phyloP scores from a whole-genome alignment of 2,888 invertebrate species.

The Ormyrus rosae region DNA sequence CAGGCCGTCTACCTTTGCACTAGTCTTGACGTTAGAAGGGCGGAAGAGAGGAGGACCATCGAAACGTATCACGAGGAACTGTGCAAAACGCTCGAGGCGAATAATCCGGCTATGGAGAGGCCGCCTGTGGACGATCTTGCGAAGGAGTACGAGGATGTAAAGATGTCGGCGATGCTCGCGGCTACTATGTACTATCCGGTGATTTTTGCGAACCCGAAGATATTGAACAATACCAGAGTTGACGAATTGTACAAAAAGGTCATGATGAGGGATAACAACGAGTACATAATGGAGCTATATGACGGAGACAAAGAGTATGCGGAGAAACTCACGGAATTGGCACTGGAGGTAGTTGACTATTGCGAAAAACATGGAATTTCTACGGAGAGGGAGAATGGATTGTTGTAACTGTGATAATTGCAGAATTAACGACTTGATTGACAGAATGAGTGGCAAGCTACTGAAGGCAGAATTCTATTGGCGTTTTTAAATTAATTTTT shows the following conservation, averaged over 20 bases:
- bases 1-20: conserved; percentile 28
- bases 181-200: conserved; percentile 64
- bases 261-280: conserved; percentile 58
- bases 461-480: no score
- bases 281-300: conserved; percentile 57
- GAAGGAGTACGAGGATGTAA: conserved; percentile 65
- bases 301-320: conserved; percentile 58
- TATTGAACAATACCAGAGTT: conserved; percentile 52
- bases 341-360: conserved; percentile 59
- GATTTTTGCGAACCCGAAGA: conserved; percentile 61
- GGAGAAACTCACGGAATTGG: conserved; percentile 60
- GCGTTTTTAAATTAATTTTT: no score
- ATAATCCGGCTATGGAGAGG: conserved; percentile 59
- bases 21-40: not conserved
- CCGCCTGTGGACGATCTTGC: conserved; percentile 64
- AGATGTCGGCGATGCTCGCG: conserved; percentile 60
- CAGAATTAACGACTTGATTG: no score
- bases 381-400: no score
- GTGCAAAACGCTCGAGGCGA: conserved; percentile 1
- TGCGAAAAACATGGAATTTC: conserved; percentile 56
- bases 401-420: no score
- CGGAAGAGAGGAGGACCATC: not conserved
- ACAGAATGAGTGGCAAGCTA: no score
- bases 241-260: conserved; percentile 50
- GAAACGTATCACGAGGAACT: conserved; percentile 59